These are phyloP conservation scores for Junonia oenone DNA, from an alignment of 2,888 invertebrate species.

Conservation along the genomic window DNA sequence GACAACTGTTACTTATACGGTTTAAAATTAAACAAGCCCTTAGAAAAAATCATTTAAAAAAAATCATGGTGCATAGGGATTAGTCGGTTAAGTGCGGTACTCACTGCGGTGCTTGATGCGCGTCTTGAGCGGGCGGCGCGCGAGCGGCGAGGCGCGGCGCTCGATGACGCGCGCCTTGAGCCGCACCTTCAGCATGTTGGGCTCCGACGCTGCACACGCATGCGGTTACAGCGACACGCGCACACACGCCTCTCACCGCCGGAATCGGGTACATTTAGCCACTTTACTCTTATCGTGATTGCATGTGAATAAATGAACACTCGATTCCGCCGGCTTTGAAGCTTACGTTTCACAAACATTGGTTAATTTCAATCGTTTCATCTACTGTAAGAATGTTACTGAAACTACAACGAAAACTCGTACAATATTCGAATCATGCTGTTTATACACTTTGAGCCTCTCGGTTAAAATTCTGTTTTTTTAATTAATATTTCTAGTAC, in stretches of 20 bases:
- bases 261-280: background rate
- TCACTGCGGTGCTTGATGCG: constrained; percentile 83
- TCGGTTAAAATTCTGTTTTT: background rate
- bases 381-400: background rate
- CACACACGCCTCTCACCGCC: constrained; percentile 15
- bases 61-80: background rate
- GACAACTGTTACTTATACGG: background rate
- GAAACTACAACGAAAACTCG: background rate
- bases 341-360: background rate
- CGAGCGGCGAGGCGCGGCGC: constrained; percentile 94
- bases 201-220: constrained; percentile 91
- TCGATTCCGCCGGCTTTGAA: background rate
- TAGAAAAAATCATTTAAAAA: background rate
- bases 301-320: no score
- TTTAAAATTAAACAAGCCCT: background rate
- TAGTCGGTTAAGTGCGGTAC: constrained; percentile 38
- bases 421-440: background rate
- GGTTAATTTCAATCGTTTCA: background rate
- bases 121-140: constrained; percentile 86
- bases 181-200: constrained; percentile 95
- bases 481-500: background rate
- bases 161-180: constrained; percentile 97
- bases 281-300: background rate
- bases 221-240: constrained; percentile 39
- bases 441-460: background rate